Evolutionary conservation across 2,113 vertebrate species (phyloP).

Genomic region (Nannobrachium achirus): DNA sequence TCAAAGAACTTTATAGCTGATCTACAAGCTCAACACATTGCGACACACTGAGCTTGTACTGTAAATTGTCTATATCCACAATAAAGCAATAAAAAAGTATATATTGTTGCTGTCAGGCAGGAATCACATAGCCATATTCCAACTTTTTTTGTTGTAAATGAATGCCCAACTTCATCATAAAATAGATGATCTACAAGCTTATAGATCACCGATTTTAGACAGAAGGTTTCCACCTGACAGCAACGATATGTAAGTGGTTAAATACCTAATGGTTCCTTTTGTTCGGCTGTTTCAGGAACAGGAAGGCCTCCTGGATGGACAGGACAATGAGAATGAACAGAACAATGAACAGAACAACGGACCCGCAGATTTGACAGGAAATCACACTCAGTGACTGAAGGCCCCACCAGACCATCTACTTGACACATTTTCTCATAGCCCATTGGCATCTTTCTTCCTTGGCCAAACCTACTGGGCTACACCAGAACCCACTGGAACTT

Average conservation of each 20-base stretch:
- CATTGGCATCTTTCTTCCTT: slow-evolving; percentile 4
- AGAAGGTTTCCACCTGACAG: too few species aligned
- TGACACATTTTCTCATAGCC: too few species aligned
- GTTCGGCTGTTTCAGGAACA: slow-evolving; percentile 44
- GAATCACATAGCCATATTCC: too few species aligned
- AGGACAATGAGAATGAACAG: slow-evolving; percentile 36
- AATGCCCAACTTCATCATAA: background rate
- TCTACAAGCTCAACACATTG: too few species aligned
- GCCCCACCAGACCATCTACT: background rate
- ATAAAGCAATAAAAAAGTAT: background rate
- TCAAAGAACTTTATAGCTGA: too few species aligned
- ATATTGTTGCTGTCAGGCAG: background rate
- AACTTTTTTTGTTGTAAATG: background rate
- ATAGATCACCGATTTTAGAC: background rate
- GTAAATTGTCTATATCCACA: too few species aligned
- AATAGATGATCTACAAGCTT: background rate
- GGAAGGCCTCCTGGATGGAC: slow-evolving; percentile 42
- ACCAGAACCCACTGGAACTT: background rate
- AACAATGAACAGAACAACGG: slow-evolving; percentile 18
- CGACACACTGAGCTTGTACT: too few species aligned
- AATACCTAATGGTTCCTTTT: background rate
- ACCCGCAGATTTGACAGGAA: slow-evolving; percentile 37
- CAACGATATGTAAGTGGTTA: background rate
- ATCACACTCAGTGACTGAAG: slow-evolving; percentile 17
- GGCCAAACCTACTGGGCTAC: slow-evolving; percentile 4